Base-by-base conservation (phyloP, 2,888 invertebrate genomes). In the Ernsta delagoae region DNA sequence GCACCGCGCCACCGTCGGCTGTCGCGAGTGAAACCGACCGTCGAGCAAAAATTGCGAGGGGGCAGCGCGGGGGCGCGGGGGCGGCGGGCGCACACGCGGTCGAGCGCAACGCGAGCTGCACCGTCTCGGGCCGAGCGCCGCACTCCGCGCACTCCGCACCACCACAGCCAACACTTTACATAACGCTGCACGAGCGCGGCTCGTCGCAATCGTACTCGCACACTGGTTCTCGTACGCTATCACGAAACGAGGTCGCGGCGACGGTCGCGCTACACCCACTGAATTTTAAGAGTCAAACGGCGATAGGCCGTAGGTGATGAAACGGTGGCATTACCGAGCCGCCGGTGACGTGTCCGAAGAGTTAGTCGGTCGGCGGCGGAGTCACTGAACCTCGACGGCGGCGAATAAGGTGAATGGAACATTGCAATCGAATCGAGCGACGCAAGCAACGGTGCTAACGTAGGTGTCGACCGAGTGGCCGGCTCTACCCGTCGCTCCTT, bases 361-460 rank as follows among this genome's bases (percentile, higher is more conserved):
- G 86, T 86, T 83, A 85, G 87, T 86, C 87, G 88, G 87, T 85
- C 87, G 87, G 77, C 85, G 81, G 70, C 83, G 85, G 84, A 89
- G 92, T 92, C 92, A 92, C 82, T 92, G 92, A 92, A 92, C 92
- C 90, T 90, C 86, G 83, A 77, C 84, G 66, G 34, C 83, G 82
- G 83, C 89, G 79, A 89, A 90, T 89, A 89, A 89, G 92, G 92
- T 92, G 92, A 92, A 91, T 90, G 92, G 91, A 90, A 90, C 89
- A 85, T 86, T 90, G 91, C 92, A 88, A 84, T 85, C 89, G 85
- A 88, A 86, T 82, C 84, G 84, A 81, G 79, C 79, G 77, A 80
- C 77, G 84, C 77, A 75, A 72, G 82, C 81, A 77, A 81, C 81
- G 82, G 78, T 80, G 78, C 80, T 77, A 76, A 76, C 83, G 85